phyloP scores from a whole-genome alignment of 2,113 vertebrate species.

The Acanthisitta chloris region DNA sequence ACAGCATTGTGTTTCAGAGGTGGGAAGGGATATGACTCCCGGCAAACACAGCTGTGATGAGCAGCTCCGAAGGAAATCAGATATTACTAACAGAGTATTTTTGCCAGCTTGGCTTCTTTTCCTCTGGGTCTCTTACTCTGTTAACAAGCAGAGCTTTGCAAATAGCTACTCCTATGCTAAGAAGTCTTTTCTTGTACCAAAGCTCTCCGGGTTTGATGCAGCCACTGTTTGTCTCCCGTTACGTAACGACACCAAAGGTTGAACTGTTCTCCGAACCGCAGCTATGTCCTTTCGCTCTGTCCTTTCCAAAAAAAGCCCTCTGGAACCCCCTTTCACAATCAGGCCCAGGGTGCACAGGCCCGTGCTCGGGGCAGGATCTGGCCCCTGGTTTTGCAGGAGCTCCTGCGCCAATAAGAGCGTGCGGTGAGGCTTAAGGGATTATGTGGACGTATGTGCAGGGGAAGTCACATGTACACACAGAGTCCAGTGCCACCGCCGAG shows the following conservation, averaged over 20 bases:
- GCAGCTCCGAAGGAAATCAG: neutral
- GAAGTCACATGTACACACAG: constrained; percentile 59
- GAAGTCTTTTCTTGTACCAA: rapidly evolving
- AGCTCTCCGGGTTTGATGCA: neutral
- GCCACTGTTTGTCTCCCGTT: neutral
- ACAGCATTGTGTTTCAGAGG: neutral
- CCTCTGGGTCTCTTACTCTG: rapidly evolving
- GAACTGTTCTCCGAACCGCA: neutral
- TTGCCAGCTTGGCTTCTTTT: neutral
- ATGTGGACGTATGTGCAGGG: neutral
- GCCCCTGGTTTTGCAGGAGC: neutral
- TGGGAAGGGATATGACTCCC: neutral
- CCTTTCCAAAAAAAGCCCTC: neutral
- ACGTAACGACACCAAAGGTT: neutral
- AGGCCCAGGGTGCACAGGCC: rapidly evolving
- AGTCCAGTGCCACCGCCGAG: neutral
- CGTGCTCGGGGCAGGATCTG: neutral
- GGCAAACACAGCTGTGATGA: neutral
- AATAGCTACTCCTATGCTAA: neutral
- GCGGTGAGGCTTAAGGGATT: constrained; percentile 30
- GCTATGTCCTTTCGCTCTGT: neutral
- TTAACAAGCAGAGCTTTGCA: neutral
- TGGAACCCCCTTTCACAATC: neutral
- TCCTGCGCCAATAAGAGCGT: neutral
- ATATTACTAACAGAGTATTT: neutral